Evolutionary conservation across 2,888 invertebrate species (phyloP), one percentile per base, ranked within the genome.

Genomic region (Pristionchus fissidentatus): DNA sequence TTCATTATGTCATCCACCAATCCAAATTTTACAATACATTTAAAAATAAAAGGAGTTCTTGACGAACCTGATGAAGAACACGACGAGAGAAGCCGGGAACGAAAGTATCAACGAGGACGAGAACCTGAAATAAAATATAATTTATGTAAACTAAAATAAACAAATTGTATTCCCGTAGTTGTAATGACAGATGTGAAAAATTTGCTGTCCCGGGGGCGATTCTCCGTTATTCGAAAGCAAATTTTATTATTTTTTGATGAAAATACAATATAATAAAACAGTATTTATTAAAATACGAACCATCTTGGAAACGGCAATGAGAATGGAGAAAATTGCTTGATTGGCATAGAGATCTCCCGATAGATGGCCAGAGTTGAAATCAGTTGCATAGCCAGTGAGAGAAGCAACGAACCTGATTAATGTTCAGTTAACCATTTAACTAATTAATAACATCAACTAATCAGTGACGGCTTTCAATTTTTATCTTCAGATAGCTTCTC

Each of bases 301-400:
- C 86, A 91, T 89, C 85, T 91, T 91, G 26, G 91, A 90, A 35
- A 88, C 86, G n/a, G 90, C 90, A 55, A 91, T 91, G 62, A 91
- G 86, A 60, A 90, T 86, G 29, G 91, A 90, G 86, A 92, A 90
- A 35, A 92, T 87, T 43, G 91, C 87, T 85, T 92, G 92, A 84
- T 92, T 92, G 85, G 89, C 57, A 84, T 87, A 92, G 62, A 92
- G 86, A 84, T 92, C 88, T 22, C 92, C 92, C 49, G 87, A 86
- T 82, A 92, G 89, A 15, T 88, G 87, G 46, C 88, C 89, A 38
- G 91, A 91, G 84, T 92, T 90, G 66, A 92, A 84, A 79, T 92
- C 92, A 52, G 88, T 91, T 7, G 91, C 92, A 85, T 91, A 92
- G 38, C 92, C 91, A 82, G 90, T 91, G 79, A 90, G 87, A 7